Percentiles rank a stretch among this genome's conserved stretches.
Evolutionary conservation across 2,797 vertebrate genomes (phyloP).

Genomic region (Thripadectes ignobilis): DNA sequence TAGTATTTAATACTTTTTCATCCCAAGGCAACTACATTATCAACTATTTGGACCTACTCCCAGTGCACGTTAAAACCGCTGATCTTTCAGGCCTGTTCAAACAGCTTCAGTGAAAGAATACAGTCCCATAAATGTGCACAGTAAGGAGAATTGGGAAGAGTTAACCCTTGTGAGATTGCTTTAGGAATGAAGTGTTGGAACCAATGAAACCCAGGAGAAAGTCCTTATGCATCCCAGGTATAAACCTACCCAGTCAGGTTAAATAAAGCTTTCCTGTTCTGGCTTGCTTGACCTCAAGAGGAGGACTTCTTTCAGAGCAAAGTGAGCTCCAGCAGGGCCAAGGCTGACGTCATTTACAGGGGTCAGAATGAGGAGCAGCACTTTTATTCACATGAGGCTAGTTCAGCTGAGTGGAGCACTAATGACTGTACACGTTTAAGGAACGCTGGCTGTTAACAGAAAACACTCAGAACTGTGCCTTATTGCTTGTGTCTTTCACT

Average conservation of each 20-base stretch:
- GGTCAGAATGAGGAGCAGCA: background rate
- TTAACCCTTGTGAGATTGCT: background rate
- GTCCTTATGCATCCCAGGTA: background rate
- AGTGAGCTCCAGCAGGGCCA: background rate
- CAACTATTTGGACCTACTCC: background rate
- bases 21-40: background rate
- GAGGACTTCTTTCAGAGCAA: background rate
- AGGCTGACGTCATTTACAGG: background rate
- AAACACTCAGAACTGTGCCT: background rate
- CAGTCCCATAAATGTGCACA: background rate
- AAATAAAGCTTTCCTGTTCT: background rate
- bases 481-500: background rate
- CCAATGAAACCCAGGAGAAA: background rate
- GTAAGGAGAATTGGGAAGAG: background rate
- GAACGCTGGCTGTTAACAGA: background rate
- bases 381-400: background rate
- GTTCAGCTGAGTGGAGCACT: background rate
- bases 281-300: background rate
- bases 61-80: background rate
- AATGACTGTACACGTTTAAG: background rate
- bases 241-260: background rate
- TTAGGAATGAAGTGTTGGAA: background rate
- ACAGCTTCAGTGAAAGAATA: background rate
- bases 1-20: background rate
- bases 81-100: background rate